Evolutionary conservation across 30 jellyfish, hydroid and myxozoan genomes (phyloP).

Genomic region (Rhopilema esculentum): DNA sequence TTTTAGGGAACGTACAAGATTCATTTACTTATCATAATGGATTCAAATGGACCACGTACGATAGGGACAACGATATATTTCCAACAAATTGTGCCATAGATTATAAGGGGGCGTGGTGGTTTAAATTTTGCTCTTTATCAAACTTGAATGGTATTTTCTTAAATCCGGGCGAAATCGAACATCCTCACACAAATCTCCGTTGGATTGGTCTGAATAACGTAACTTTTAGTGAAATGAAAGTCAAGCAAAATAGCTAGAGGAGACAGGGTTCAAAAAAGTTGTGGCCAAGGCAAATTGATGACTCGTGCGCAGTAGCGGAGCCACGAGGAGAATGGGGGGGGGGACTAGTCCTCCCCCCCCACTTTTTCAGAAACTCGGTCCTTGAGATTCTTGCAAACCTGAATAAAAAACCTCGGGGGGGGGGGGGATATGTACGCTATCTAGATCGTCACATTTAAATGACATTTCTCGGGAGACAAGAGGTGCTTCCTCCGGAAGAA

Average conservation of each 20-base stretch:
- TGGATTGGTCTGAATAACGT: neutral
- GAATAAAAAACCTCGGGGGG: too few relatives aligned
- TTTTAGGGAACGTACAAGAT: slow-evolving; percentile 10
- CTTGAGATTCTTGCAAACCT: too few relatives aligned
- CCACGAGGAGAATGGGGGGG: too few relatives aligned
- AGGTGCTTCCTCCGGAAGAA: too few relatives aligned
- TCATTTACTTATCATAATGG: slow-evolving; percentile 23
- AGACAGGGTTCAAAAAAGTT: neutral
- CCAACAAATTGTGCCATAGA: slow-evolving; percentile 10
- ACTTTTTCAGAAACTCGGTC: too few relatives aligned
- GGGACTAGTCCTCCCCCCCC: too few relatives aligned
- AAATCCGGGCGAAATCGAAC: neutral
- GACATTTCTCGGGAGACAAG: too few relatives aligned
- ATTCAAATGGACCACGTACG: slow-evolving; percentile 4
- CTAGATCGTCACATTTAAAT: too few relatives aligned
- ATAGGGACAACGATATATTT: slow-evolving; percentile 32
- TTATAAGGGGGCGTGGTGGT: slow-evolving; percentile 51
- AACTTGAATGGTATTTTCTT: slow-evolving; percentile 25
- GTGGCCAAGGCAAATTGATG: too few relatives aligned
- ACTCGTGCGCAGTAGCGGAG: too few relatives aligned
- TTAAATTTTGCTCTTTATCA: neutral
- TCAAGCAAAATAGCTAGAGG: neutral
- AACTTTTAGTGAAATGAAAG: neutral
- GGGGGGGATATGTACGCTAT: too few relatives aligned
- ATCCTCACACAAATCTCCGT: neutral